phyloP scores from a whole-genome alignment of 64 coral and sea anemone species.

The Stichodactyla helianthus region DNA sequence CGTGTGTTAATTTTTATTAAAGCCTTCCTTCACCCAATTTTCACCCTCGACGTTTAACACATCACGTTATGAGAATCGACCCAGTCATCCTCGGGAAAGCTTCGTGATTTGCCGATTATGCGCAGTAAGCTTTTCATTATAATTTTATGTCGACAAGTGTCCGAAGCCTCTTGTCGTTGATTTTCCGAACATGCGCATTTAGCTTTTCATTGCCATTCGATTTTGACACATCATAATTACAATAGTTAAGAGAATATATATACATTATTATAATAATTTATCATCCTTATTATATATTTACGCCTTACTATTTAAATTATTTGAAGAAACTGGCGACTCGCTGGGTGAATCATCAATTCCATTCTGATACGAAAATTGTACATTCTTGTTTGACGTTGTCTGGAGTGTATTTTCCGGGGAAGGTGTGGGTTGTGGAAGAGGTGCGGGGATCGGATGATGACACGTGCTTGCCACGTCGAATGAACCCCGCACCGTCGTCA shows the following conservation, averaged over 20 bases:
- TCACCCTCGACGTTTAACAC: no score
- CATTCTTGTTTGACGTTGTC: background rate
- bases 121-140: no score
- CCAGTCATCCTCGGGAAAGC: no score
- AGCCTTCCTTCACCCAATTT: no score
- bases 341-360: background rate
- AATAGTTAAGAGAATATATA: background rate
- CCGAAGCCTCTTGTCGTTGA: no score
- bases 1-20: no score
- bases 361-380: conserved; percentile 7
- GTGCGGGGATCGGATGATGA: background rate
- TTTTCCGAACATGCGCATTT: no score
- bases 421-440: background rate
- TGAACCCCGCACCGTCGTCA: conserved; percentile 11
- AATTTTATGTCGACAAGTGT: no score
- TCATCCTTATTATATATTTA: background rate
- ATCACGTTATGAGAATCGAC: no score
- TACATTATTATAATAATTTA: background rate
- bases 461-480: conserved; percentile 18
- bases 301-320: background rate
- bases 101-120: no score
- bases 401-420: background rate
- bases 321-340: background rate
- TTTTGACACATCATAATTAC: no score
- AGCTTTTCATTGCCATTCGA: no score